Percentiles rank a stretch among this genome's conserved stretches.
phyloP scores from a whole-genome alignment of 1,140 invertebrate genomes.

The Musca domestica region DNA sequence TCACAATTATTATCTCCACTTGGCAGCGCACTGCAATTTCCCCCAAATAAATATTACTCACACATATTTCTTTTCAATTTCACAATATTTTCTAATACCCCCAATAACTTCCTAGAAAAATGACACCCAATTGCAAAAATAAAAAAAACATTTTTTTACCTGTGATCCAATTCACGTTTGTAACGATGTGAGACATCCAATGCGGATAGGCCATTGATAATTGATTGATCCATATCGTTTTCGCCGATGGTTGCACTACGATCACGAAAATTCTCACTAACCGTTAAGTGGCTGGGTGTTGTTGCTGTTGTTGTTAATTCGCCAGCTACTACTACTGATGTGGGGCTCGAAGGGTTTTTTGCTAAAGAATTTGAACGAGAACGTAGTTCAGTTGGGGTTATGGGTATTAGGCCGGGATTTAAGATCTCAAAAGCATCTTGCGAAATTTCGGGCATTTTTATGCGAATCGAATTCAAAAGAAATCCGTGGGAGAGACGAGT shows the following conservation, averaged over 20 bases:
- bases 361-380: constrained; percentile 56
- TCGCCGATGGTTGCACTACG: constrained; percentile 43
- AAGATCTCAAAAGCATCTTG: constrained; percentile 54
- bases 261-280: constrained; percentile 21
- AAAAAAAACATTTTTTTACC: constrained; percentile 33
- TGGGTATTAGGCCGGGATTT: constrained; percentile 55
- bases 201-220: constrained; percentile 37
- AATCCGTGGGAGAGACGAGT: neutral
- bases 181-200: constrained; percentile 37
- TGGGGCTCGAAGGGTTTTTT: neutral
- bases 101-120: neutral
- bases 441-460: constrained; percentile 45
- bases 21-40: too few species aligned
- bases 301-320: neutral
- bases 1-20: too few species aligned
- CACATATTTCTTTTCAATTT: neutral
- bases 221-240: constrained; percentile 46
- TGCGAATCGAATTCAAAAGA: neutral
- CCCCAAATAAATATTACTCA: too few species aligned
- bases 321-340: neutral
- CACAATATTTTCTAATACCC: neutral
- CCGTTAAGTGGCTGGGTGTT: neutral
- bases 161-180: constrained; percentile 48
- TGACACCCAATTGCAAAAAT: neutral
- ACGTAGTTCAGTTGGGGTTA: constrained; percentile 56